Base-by-base conservation (phyloP, 2,113 vertebrate species). In the Crotalus tigris region DNA sequence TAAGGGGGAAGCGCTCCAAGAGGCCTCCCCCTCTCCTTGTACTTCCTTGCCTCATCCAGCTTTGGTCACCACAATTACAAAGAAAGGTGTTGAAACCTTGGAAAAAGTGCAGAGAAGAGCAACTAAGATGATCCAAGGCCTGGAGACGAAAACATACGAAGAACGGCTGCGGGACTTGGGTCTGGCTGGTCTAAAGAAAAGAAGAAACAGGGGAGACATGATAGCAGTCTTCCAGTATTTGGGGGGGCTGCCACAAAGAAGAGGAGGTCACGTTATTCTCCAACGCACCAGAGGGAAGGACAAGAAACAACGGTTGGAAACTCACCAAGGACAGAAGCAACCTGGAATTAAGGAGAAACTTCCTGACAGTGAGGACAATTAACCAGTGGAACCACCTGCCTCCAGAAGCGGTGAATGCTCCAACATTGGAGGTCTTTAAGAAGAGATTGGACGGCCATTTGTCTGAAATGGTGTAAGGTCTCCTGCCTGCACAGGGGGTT, bases 221-320 rank as follows among this genome's bases (percentile, higher is more conserved):
- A 11, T 1, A 64, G 59, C 26, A 29, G 9, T 1, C 0, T 12
- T 4, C 59, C 59, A 1, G 0, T 29, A 4, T 64, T 1, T 29
- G 39, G 26, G 12, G 59, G 59, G 59, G 59, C 59, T 64, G 59
- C 26, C 59, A 0, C 26, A 64, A 4, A 64, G 26, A 64, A 12
- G 10, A 64, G 9, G 59, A 3, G 24, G 23, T 26, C 24, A 10
- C 3, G 0, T 0, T 29, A 12, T 4, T 12, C 26, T 4, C 24
- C 59, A 64, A 64, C 11, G 26, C 26, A 0, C 59, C 10, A 1
- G 59, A 26, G 0, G 9, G 24, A 1, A 61, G 59, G 26, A 4
- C 3, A 12, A 29, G 26, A 64, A 64, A 3, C 24, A 64, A 64
- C 1, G 1, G 59, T 0, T 12, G 26, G 61, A 64, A 64, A 12